Conservation (phyloP, 2,888 invertebrate genomes). For the Thymelicus lineola region DNA sequence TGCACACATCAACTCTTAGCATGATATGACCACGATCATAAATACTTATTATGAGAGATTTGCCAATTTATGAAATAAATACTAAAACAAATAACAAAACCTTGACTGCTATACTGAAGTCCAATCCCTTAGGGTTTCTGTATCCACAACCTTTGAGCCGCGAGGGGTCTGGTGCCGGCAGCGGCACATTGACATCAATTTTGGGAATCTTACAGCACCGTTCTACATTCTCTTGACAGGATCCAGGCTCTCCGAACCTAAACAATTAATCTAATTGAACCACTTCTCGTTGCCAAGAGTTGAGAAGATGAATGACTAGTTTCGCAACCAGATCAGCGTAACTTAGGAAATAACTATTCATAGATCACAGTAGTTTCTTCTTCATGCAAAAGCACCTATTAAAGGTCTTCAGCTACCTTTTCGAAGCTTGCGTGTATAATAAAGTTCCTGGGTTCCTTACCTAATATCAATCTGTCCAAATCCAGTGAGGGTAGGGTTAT, state of each 20-base stretch:
- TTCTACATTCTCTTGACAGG: conserved; percentile 90
- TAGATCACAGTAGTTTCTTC: too few species aligned
- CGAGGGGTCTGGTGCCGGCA: conserved; percentile 64
- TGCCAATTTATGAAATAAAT: too few species aligned
- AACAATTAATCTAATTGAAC: conserved; percentile 23
- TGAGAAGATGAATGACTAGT: too few species aligned
- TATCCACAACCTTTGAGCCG: conserved; percentile 83
- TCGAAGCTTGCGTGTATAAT: too few species aligned
- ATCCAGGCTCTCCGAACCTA: conserved; percentile 80
- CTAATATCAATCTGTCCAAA: conserved; percentile 91
- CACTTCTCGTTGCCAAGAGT: too few species aligned
- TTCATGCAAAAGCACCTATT: too few species aligned
- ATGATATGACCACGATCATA: too few species aligned
- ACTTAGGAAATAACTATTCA: too few species aligned
- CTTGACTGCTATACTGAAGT: conserved; percentile 77
- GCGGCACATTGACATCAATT: conserved; percentile 47
- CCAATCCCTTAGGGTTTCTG: conserved; percentile 84
- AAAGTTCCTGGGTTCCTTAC: conserved; percentile 56
- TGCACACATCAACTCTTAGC: too few species aligned
- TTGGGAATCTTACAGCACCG: conserved; percentile 87
- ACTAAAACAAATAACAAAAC: neutral
- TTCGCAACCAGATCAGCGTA: too few species aligned
- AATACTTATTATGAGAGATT: too few species aligned
- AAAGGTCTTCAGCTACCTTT: too few species aligned
- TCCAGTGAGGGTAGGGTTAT: conserved; percentile 86